Evolutionary conservation across 2,113 vertebrate genomes (phyloP).

Genomic region (Melanotaenia duboulayi): DNA sequence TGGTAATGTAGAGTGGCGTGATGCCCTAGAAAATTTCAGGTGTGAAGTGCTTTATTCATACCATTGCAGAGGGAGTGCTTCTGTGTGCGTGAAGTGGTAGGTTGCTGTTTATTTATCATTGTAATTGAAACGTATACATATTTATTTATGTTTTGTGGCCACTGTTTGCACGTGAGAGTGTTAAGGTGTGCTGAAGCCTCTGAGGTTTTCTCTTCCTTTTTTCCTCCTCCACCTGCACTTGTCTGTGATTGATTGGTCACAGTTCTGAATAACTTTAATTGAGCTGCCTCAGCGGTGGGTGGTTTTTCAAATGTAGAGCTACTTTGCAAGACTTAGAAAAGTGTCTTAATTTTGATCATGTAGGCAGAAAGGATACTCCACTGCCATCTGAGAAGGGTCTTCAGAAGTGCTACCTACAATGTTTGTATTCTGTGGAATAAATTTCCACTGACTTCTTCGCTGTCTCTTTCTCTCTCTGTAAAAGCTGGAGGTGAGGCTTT

Average conservation of each 20-base stretch:
- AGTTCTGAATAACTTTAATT: slow-evolving; percentile 75
- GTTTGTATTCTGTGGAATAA: slow-evolving; percentile 47
- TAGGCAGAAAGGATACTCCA: slow-evolving; percentile 59
- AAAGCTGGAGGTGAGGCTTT: slow-evolving; percentile 44
- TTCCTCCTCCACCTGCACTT: slow-evolving; percentile 66
- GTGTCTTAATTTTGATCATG: slow-evolving; percentile 59
- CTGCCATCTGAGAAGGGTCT: slow-evolving; percentile 45
- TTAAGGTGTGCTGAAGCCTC: slow-evolving; percentile 38
- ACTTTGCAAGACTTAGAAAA: slow-evolving; percentile 58
- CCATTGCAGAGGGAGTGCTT: slow-evolving; percentile 59
- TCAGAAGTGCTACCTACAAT: slow-evolving; percentile 47
- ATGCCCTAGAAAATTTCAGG: slow-evolving; percentile 77
- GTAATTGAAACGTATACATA: slow-evolving; percentile 43
- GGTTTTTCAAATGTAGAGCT: slow-evolving; percentile 52
- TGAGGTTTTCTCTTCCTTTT: slow-evolving; percentile 55
- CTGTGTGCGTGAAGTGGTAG: slow-evolving; percentile 52
- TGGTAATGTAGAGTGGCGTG: slow-evolving; percentile 70
- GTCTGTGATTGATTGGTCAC: slow-evolving; percentile 72
- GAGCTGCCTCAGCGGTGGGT: slow-evolving; percentile 68
- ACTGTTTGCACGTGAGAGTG: too few relatives aligned
- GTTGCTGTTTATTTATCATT: slow-evolving; percentile 43
- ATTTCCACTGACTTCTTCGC: too few relatives aligned
- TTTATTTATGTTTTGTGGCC: slow-evolving; percentile 6
- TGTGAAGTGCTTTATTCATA: slow-evolving; percentile 75
- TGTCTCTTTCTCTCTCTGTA: slow-evolving; percentile 17